Evolutionary conservation across 2,797 vertebrate species (phyloP), one percentile per base, ranked within the genome.

Genomic region (Crocodylus rhombifer): DNA sequence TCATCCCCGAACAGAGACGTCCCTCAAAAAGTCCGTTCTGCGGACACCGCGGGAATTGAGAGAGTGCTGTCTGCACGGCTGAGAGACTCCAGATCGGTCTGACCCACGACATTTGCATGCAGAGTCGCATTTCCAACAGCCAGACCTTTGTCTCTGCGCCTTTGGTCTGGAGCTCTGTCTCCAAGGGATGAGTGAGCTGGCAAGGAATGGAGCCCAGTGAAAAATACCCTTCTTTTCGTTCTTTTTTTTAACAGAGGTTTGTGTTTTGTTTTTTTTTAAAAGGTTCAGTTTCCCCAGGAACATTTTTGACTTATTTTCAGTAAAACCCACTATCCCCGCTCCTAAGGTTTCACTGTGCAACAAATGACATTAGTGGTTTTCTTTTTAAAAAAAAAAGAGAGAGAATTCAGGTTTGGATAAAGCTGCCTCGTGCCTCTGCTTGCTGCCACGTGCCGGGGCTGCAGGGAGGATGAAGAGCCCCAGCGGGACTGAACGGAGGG

Each of bases 171-270:
- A 2, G 7, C 42, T 55, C 0, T n/a, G 65, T 67, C 76, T 36
- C 33, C 60, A 9, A 4, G 33, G 58, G 23, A 2, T n/a, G 8
- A 33, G 0, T 0, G 60, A 64, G 51, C 65, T 15, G 33, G 7
- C 14, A 25, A 73, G 69, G 69, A 67, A 67, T 17, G 33, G 30
- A 67, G 65, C 65, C 33, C 3, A n/a, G 30, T 67, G 65, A 18
- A 14, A 60, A 57, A 2, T n/a, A 25, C 18, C 18, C 3, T 5
- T 10, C 42, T 42, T 42, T 42, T 42, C 42, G 9, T 42, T 42
- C 36, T 55, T 15, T 51, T 60, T 58, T 16, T 16, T 64, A 11
- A 11, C 18, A 4, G 30, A 4, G 5, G 3, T 8, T 36, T 36
- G 33, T 36, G 33, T 36, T 36, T 36, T 36, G 4, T 61, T 61